These are phyloP conservation scores for Diploptera punctata DNA, from an alignment of 2,888 invertebrate genomes.

Conservation along the genomic window DNA sequence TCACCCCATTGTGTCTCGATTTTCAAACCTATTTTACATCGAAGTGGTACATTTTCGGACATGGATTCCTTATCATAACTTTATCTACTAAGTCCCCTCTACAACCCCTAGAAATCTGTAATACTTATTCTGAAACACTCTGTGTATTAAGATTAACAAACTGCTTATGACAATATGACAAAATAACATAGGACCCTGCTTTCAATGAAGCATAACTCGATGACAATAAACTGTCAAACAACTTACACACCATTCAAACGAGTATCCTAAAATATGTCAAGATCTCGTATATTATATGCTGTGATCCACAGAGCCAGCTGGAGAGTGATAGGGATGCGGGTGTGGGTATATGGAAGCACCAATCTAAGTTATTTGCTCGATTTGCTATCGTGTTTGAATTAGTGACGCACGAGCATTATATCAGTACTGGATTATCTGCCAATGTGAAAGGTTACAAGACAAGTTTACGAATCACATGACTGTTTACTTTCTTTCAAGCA, in stretches of 20 bases:
- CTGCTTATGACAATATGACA: too few species aligned
- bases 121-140: too few species aligned
- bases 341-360: not conserved
- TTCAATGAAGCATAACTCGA: not conserved
- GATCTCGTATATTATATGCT: not conserved
- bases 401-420: not conserved
- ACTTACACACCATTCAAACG: not conserved
- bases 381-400: not conserved
- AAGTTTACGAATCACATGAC: not conserved
- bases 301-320: not conserved
- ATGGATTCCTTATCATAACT: too few species aligned
- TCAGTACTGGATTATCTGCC: not conserved
- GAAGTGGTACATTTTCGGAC: too few species aligned
- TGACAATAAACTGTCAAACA: not conserved
- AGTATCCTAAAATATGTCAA: not conserved
- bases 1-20: too few species aligned
- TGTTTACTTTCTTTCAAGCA: not conserved
- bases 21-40: too few species aligned
- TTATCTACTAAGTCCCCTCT: too few species aligned
- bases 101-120: too few species aligned
- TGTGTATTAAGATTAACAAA: too few species aligned
- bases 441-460: not conserved
- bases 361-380: not conserved
- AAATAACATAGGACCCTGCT: too few species aligned
- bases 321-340: not conserved